phyloP scores from a whole-genome alignment of 2,888 invertebrate species.

The Metallyticus violacea region DNA sequence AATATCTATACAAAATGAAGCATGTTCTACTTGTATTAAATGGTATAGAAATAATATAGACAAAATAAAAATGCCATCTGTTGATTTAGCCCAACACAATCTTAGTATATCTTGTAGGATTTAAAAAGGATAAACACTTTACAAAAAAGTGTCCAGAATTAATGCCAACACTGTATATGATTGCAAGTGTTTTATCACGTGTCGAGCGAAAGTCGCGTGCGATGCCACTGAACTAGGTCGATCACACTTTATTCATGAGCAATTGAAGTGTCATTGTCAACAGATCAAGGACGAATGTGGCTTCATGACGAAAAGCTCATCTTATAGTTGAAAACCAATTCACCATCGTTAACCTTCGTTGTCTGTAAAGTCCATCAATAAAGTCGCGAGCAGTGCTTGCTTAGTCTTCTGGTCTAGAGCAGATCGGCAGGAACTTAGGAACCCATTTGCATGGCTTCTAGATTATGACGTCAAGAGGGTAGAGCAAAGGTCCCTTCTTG shows the following conservation, averaged over 20 bases:
- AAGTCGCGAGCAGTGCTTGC: background rate
- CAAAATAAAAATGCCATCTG: too few relatives aligned
- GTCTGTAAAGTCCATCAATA: background rate
- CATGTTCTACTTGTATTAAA: too few relatives aligned
- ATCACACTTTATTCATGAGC: background rate
- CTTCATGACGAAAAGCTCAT: background rate
- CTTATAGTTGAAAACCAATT: background rate
- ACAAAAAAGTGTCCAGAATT: too few relatives aligned
- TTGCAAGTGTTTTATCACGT: background rate
- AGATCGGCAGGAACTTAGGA: background rate
- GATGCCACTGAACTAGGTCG: background rate
- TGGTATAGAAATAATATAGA: too few relatives aligned
- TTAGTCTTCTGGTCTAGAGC: too few relatives aligned
- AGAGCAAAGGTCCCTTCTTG: background rate
- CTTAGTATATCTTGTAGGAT: too few relatives aligned
- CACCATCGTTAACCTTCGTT: background rate
- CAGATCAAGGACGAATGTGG: background rate
- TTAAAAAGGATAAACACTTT: too few relatives aligned
- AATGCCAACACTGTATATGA: too few relatives aligned
- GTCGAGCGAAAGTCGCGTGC: background rate
- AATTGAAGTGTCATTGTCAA: background rate
- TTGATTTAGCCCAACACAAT: too few relatives aligned
- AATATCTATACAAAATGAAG: too few relatives aligned
- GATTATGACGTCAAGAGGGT: background rate
- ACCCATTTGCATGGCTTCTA: background rate